These are phyloP conservation scores for Suncus etruscus DNA, from an alignment of 2,113 vertebrate genomes.

Conservation along the genomic window DNA sequence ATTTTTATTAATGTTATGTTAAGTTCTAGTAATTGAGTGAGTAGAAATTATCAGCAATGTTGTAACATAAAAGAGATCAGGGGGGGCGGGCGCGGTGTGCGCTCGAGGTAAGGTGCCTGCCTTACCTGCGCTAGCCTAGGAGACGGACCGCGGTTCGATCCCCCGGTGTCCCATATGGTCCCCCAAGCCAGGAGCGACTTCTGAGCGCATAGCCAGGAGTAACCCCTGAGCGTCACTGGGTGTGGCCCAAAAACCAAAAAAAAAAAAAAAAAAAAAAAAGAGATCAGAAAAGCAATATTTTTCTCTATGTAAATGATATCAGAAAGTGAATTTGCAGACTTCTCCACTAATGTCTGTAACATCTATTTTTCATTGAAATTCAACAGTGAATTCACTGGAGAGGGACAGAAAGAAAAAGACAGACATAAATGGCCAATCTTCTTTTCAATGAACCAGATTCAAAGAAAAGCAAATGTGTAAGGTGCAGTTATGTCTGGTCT, in stretches of 20 bases:
- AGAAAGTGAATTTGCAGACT: conserved; percentile 42
- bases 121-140: too few species aligned
- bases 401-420: neutral
- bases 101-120: too few species aligned
- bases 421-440: neutral
- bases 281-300: neutral
- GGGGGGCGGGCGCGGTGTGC: too few species aligned
- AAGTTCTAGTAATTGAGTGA: neutral
- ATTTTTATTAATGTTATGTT: neutral
- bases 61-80: neutral
- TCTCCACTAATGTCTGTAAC: neutral
- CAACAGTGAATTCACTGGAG: conserved; percentile 9
- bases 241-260: too few species aligned
- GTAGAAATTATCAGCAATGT: neutral
- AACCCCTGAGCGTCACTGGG: too few species aligned
- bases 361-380: conserved; percentile 17
- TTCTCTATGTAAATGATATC: neutral
- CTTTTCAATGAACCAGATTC: conserved; percentile 45
- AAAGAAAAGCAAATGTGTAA: neutral
- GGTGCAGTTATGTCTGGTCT: neutral
- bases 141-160: too few species aligned
- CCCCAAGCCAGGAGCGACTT: too few species aligned
- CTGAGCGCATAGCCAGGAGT: too few species aligned
- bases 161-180: too few species aligned
- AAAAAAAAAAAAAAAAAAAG: too few species aligned